These are phyloP conservation scores for Melanitta fusca DNA, from an alignment of 2,797 vertebrate species.

Conservation along the genomic window DNA sequence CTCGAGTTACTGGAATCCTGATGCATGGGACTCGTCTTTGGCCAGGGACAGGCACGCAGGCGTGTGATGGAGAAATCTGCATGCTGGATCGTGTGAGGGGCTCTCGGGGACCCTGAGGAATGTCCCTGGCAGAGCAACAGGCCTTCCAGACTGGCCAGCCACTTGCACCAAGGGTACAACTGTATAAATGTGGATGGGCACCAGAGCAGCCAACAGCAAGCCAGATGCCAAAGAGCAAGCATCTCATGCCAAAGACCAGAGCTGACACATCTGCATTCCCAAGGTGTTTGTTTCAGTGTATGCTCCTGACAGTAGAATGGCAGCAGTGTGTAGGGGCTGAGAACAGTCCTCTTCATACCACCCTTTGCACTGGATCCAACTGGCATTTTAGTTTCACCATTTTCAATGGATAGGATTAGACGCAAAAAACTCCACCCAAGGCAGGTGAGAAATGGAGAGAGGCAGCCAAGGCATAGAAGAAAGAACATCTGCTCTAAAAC, in stretches of 20 bases:
- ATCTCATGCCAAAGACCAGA: not conserved
- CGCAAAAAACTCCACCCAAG: not conserved
- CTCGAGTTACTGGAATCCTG: slow-evolving; percentile 23
- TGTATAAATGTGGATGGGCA: not conserved
- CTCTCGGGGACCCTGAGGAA: not conserved
- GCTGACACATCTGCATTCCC: not conserved
- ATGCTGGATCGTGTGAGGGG: not conserved
- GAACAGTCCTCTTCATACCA: not conserved
- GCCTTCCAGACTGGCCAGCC: not conserved
- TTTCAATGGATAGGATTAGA: not conserved
- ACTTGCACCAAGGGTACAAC: not conserved
- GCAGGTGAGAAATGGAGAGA: not conserved
- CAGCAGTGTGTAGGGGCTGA: rapidly evolving
- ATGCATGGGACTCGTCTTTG: not conserved
- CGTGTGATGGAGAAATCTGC: not conserved
- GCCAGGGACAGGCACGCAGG: not conserved
- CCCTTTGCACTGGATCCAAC: not conserved
- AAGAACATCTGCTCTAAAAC: not conserved
- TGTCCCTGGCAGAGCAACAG: not conserved
- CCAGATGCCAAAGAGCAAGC: not conserved
- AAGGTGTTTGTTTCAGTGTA: not conserved
- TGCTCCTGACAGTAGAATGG: not conserved
- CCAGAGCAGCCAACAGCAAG: not conserved
- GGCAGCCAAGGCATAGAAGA: not conserved
- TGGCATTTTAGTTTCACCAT: not conserved